These are phyloP conservation scores for Ylistrum balloti DNA, from an alignment of 1,140 invertebrate genomes.

Conservation along the genomic window DNA sequence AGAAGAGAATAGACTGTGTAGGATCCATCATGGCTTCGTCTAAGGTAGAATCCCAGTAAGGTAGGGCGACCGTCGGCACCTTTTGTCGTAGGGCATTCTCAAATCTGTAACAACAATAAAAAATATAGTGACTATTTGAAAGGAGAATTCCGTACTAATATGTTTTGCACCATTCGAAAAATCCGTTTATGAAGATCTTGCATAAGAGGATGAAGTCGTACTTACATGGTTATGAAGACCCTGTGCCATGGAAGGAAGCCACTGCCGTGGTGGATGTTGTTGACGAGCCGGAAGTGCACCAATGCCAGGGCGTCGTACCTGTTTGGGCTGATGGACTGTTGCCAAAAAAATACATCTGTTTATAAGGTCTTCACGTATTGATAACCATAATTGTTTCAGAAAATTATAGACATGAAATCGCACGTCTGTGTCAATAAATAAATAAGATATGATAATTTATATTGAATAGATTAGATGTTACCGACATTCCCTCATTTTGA, in stretches of 20 bases:
- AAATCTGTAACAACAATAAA: conserved; percentile 58
- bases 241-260: conserved; percentile 68
- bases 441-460: too few species aligned
- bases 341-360: not conserved
- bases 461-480: too few species aligned
- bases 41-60: conserved; percentile 82
- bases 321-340: conserved; percentile 58
- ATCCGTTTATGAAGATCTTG: too few species aligned
- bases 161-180: too few species aligned
- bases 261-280: conserved; percentile 64
- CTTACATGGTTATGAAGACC: conserved; percentile 69
- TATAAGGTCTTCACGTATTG: too few species aligned
- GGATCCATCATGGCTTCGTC: conserved; percentile 78
- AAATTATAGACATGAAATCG: too few species aligned
- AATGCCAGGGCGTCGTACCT: conserved; percentile 58
- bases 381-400: too few species aligned
- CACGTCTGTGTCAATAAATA: too few species aligned
- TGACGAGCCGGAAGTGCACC: conserved; percentile 60
- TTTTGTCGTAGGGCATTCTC: conserved; percentile 71
- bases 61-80: conserved; percentile 74
- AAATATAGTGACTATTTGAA: too few species aligned
- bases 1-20: conserved; percentile 80
- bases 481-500: too few species aligned
- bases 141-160: too few species aligned
- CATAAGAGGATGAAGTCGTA: not conserved